These are phyloP conservation scores for Lampris megalopsis DNA, from an alignment of 2,113 vertebrate species.

Conservation along the genomic window DNA sequence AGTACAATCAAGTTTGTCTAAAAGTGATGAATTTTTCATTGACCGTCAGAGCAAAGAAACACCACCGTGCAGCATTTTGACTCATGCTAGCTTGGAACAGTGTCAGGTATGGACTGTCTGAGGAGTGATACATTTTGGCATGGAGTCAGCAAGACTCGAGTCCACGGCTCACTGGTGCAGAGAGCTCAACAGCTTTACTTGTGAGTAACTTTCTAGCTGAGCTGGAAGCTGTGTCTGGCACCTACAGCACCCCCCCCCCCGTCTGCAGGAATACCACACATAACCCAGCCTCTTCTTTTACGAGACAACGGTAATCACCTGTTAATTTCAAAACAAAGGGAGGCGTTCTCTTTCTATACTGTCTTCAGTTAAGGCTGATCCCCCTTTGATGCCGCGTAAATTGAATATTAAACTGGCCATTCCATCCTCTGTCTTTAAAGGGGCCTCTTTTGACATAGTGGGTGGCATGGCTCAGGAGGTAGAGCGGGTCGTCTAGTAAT, in stretches of 20 bases:
- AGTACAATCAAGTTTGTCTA: conserved; percentile 13
- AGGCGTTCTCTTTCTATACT: conserved; percentile 5
- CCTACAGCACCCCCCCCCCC: background rate
- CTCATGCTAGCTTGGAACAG: background rate
- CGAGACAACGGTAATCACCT: background rate
- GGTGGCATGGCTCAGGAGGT: too few relatives aligned
- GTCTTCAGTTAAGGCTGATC: conserved; percentile 19
- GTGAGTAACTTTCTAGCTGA: conserved; percentile 12
- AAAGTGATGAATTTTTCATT: background rate
- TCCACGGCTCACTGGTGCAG: conserved; percentile 43
- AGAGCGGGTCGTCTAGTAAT: too few relatives aligned
- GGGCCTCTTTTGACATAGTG: conserved; percentile 32
- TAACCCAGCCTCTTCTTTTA: conserved; percentile 28
- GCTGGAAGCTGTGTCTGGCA: background rate
- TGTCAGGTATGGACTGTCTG: background rate
- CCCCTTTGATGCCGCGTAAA: conserved; percentile 27
- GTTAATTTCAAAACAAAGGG: conserved; percentile 3
- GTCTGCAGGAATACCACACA: conserved; percentile 2
- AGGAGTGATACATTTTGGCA: conserved; percentile 24
- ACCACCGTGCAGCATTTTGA: background rate
- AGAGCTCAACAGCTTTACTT: conserved; percentile 38
- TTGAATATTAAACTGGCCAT: conserved; percentile 56
- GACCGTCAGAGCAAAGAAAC: conserved; percentile 2
- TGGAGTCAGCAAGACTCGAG: conserved; percentile 13
- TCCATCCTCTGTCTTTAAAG: conserved; percentile 46